Percentiles rank a stretch among this genome's conserved stretches.
These are phyloP conservation scores for Patella depressa DNA, from an alignment of 2,888 invertebrate species.

Conservation along the genomic window DNA sequence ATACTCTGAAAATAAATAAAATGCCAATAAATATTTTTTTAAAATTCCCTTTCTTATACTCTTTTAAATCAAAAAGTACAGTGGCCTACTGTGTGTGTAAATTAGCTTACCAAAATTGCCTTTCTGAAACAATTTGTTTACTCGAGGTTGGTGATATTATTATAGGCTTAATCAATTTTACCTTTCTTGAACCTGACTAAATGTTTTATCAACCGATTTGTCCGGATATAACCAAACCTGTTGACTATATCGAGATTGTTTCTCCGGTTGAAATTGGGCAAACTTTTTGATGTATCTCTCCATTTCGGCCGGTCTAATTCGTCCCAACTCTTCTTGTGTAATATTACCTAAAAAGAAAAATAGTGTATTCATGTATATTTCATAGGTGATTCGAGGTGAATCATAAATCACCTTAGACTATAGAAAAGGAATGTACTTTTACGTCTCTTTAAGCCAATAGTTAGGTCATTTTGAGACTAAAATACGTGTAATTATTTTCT, in stretches of 20 bases:
- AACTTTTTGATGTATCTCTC: conserved; percentile 35
- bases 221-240: conserved; percentile 51
- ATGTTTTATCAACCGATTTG: conserved; percentile 42
- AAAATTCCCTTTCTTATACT: too few relatives aligned
- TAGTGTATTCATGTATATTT: background rate
- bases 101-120: too few relatives aligned
- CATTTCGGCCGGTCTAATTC: conserved; percentile 33
- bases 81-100: too few relatives aligned
- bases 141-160: background rate
- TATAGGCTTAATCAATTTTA: conserved; percentile 17
- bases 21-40: background rate
- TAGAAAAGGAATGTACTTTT: too few relatives aligned
- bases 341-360: conserved; percentile 12
- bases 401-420: background rate
- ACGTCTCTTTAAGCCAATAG: too few relatives aligned
- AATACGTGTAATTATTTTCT: too few relatives aligned
- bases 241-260: conserved; percentile 51
- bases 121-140: too few relatives aligned
- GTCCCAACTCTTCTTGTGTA: conserved; percentile 24
- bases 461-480: too few relatives aligned
- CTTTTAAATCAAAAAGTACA: too few relatives aligned
- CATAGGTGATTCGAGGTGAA: background rate
- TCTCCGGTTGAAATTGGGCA: conserved; percentile 44
- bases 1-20: conserved; percentile 39
- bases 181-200: conserved; percentile 48